These are phyloP conservation scores for Bursaphelenchus okinawaensis DNA, from an alignment of 2,888 invertebrate genomes.

Conservation along the genomic window DNA sequence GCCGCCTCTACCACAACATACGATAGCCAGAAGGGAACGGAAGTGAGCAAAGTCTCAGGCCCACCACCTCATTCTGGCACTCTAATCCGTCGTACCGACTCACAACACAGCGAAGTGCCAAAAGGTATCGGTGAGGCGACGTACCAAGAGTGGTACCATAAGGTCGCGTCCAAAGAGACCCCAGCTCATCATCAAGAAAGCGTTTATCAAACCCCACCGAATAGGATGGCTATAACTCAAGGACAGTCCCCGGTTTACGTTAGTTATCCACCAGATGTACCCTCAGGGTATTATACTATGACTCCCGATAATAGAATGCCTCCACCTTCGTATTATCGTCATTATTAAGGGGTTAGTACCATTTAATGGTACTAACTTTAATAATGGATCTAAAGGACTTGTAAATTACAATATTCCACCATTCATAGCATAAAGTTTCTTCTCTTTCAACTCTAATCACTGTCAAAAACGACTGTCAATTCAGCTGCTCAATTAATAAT, in stretches of 20 bases:
- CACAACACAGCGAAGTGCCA: constrained; percentile 20
- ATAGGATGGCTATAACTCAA: constrained; percentile 12
- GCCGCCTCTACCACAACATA: constrained; percentile 1
- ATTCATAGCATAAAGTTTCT: too few species aligned
- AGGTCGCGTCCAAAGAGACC: constrained; percentile 54
- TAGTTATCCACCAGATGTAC: constrained; percentile 55
- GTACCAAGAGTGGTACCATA: constrained; percentile 53
- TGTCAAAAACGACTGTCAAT: too few species aligned
- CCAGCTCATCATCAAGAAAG: constrained; percentile 51
- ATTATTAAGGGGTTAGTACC: constrained; percentile 31
- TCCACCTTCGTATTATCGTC: constrained; percentile 35
- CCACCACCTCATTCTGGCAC: neutral
- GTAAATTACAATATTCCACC: too few species aligned
- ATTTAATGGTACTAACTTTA: too few species aligned
- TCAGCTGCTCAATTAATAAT: too few species aligned
- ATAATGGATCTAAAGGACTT: too few species aligned
- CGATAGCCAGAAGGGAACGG: constrained; percentile 14
- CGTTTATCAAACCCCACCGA: constrained; percentile 28
- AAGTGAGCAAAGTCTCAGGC: constrained; percentile 7
- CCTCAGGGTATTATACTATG: constrained; percentile 54
- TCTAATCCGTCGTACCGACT: neutral
- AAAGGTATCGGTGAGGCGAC: constrained; percentile 55
- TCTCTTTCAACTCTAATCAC: too few species aligned
- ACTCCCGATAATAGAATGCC: constrained; percentile 45
- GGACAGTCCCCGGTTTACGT: constrained; percentile 37